Percentiles rank a stretch among this genome's conserved stretches.
These are phyloP conservation scores for Corythoichthys haematopterus DNA, from an alignment of 2,113 vertebrate genomes.

Conservation along the genomic window DNA sequence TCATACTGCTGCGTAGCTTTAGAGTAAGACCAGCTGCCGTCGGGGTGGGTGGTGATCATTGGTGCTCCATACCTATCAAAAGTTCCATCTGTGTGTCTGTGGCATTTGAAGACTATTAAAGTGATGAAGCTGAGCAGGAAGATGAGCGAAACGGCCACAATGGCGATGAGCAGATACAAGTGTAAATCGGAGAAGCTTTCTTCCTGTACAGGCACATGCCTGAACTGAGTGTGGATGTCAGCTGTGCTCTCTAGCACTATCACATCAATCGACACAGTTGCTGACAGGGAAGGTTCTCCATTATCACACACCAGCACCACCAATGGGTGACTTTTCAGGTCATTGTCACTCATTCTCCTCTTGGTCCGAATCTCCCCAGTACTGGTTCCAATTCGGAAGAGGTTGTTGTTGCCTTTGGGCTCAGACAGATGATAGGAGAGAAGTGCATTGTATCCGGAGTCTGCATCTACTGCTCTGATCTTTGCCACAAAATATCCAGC, in stretches of 20 bases:
- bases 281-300: slow-evolving; percentile 63
- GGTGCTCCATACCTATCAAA: slow-evolving; percentile 58
- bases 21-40: slow-evolving; percentile 68
- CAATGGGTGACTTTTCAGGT: slow-evolving; percentile 58
- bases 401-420: slow-evolving; percentile 52
- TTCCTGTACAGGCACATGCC: slow-evolving; percentile 46
- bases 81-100: slow-evolving; percentile 40
- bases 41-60: slow-evolving; percentile 66
- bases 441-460: slow-evolving; percentile 62
- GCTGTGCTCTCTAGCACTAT: slow-evolving; percentile 57
- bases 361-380: slow-evolving; percentile 67
- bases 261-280: slow-evolving; percentile 65
- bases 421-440: slow-evolving; percentile 64
- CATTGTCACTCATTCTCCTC: slow-evolving; percentile 63
- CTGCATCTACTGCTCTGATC: slow-evolving; percentile 60
- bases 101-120: slow-evolving; percentile 62
- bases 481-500: slow-evolving; percentile 62
- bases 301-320: slow-evolving; percentile 62
- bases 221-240: slow-evolving; percentile 54
- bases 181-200: slow-evolving; percentile 62
- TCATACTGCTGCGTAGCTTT: slow-evolving; percentile 68
- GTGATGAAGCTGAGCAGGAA: slow-evolving; percentile 63
- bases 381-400: slow-evolving; percentile 60
- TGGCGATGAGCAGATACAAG: slow-evolving; percentile 60
- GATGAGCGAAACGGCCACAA: slow-evolving; percentile 59